These are phyloP conservation scores for Ibidorhyncha struthersii DNA, from an alignment of 2,113 vertebrate species.

Conservation along the genomic window DNA sequence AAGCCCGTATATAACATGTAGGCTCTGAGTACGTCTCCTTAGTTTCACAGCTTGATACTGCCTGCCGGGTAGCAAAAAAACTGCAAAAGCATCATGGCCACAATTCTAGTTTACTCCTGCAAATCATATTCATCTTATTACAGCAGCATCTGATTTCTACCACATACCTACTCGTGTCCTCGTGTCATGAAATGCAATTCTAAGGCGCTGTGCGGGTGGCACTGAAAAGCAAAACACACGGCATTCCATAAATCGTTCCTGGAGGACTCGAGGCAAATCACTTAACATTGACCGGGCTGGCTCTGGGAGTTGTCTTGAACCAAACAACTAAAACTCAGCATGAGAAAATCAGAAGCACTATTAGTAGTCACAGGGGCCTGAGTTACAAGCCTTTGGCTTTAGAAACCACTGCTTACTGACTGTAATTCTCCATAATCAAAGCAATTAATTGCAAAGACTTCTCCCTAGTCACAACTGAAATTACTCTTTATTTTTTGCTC, in stretches of 20 bases:
- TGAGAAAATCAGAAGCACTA: not conserved
- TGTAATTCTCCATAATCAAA: rapidly evolving
- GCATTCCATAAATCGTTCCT: not conserved
- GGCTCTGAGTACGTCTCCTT: not conserved
- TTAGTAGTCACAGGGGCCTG: too few species aligned
- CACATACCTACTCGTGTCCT: not conserved
- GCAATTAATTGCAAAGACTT: not conserved
- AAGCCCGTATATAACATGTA: too few species aligned
- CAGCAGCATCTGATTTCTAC: not conserved
- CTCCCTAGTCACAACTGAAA: not conserved
- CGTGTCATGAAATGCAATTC: not conserved
- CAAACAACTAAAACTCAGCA: not conserved
- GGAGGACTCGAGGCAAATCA: not conserved
- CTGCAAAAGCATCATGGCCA: not conserved
- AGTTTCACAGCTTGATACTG: not conserved
- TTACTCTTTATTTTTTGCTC: not conserved
- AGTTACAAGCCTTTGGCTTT: not conserved
- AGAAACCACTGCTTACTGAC: not conserved
- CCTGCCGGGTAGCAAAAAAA: not conserved
- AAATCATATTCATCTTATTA: not conserved
- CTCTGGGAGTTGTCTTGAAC: not conserved
- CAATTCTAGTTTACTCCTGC: not conserved
- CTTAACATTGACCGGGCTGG: too few species aligned
- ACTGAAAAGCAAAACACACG: not conserved
- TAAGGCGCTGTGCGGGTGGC: rapidly evolving